Conservation (phyloP, 2,797 vertebrate species). For the Coregonus ussuriensis region DNA sequence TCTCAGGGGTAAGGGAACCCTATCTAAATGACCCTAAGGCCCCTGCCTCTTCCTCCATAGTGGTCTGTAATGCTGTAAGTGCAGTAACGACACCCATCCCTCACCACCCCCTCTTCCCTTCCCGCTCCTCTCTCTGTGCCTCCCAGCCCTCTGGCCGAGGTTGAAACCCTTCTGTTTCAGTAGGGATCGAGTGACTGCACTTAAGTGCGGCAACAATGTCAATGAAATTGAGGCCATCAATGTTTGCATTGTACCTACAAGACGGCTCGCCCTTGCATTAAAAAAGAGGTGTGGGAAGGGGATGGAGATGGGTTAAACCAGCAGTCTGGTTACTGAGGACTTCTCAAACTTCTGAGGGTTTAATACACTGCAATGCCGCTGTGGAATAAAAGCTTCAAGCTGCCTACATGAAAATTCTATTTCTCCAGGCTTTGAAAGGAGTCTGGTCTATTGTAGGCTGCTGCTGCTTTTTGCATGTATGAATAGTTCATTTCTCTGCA, state of each 20-base stretch:
- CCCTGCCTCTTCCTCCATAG: slow-evolving; percentile 65
- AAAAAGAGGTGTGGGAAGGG: slow-evolving; percentile 44
- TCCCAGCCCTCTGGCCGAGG: slow-evolving; percentile 68
- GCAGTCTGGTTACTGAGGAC: not conserved
- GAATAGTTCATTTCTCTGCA: slow-evolving; percentile 30
- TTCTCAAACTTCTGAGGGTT: not conserved
- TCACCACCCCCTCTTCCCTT: slow-evolving; percentile 46
- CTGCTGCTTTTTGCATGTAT: slow-evolving; percentile 21
- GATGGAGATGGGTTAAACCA: slow-evolving; percentile 13
- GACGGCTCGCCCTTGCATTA: slow-evolving; percentile 51
- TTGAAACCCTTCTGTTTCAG: slow-evolving; percentile 74
- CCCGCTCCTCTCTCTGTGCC: slow-evolving; percentile 36
- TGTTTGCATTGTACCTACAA: slow-evolving; percentile 81
- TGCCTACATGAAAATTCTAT: slow-evolving; percentile 9
- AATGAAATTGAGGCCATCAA: slow-evolving; percentile 73
- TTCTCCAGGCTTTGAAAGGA: slow-evolving; percentile 24
- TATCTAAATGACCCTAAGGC: slow-evolving; percentile 75
- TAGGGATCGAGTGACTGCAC: slow-evolving; percentile 75
- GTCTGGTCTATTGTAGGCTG: slow-evolving; percentile 28
- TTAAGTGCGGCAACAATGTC: slow-evolving; percentile 79
- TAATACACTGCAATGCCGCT: slow-evolving; percentile 28
- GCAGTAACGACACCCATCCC: slow-evolving; percentile 41
- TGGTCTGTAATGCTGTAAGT: slow-evolving; percentile 62
- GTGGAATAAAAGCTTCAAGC: slow-evolving; percentile 6
- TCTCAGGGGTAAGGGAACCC: slow-evolving; percentile 72